Evolutionary conservation across 2,888 invertebrate genomes (phyloP).

Genomic region (Caenorhabditis sinica): DNA sequence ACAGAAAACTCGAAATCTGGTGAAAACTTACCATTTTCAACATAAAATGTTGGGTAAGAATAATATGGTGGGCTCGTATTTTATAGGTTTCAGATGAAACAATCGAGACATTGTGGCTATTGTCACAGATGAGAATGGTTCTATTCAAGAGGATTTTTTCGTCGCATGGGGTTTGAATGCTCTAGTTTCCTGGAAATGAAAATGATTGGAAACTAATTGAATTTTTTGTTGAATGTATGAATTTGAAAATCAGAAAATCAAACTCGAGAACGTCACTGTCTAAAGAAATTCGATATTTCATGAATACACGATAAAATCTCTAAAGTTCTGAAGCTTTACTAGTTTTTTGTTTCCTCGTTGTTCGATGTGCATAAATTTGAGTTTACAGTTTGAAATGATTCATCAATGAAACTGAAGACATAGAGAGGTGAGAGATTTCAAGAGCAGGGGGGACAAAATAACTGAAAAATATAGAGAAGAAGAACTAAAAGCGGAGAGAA

Average conservation of each 20-base stretch:
- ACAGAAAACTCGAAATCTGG: no score
- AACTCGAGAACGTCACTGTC: neutral
- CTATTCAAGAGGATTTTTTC: neutral
- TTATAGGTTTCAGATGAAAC: neutral
- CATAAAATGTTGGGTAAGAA: neutral
- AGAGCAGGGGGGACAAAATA: constrained; percentile 42
- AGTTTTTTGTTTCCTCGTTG: neutral
- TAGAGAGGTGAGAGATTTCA: constrained; percentile 46
- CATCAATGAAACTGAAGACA: constrained; percentile 63
- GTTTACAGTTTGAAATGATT: constrained; percentile 44
- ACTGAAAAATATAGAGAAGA: constrained; percentile 33
- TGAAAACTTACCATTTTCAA: constrained; percentile 31
- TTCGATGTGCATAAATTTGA: neutral
- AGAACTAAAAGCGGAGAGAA: constrained; percentile 24
- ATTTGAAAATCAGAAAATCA: neutral
- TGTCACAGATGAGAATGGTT: neutral
- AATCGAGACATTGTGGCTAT: neutral
- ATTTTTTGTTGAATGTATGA: neutral
- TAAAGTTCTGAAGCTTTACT: neutral
- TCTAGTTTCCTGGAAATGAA: no score
- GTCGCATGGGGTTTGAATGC: no score
- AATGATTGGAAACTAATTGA: no score
- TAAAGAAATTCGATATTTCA: no score
- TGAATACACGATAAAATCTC: no score
- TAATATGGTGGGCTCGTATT: neutral